Percentiles rank a stretch among this genome's conserved stretches.
Evolutionary conservation across 2,888 invertebrate genomes (phyloP).

Genomic region (Yponomeuta sedellus): DNA sequence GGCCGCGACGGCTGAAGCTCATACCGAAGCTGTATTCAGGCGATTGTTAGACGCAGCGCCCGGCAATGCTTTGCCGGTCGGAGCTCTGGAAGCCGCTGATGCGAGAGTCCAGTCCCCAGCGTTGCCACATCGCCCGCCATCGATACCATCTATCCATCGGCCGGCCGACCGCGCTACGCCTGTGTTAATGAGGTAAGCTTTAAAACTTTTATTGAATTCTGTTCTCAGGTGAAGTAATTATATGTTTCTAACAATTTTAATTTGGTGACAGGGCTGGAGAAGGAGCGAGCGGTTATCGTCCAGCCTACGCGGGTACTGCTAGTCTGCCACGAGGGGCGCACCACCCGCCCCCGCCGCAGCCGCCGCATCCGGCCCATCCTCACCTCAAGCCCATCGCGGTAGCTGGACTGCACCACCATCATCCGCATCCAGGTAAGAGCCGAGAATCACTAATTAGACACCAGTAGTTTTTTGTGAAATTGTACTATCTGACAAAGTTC

Average conservation of each 20-base stretch:
- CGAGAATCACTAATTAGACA: neutral
- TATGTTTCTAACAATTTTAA: neutral
- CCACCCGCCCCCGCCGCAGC: constrained; percentile 39
- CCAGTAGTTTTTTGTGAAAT: neutral
- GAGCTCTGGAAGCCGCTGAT: constrained; percentile 59
- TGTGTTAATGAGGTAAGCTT: constrained; percentile 48
- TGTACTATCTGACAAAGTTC: too few relatives aligned
- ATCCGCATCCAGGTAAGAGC: constrained; percentile 24
- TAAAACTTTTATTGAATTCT: neutral
- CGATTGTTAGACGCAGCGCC: constrained; percentile 25
- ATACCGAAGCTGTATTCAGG: constrained; percentile 3
- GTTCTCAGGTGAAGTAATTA: neutral
- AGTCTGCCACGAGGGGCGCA: constrained; percentile 70
- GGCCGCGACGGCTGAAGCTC: constrained; percentile 17
- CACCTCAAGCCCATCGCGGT: constrained; percentile 17
- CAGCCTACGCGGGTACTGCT: constrained; percentile 49
- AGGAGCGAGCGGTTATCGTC: constrained; percentile 15
- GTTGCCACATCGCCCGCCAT: constrained; percentile 59
- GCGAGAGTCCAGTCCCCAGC: constrained; percentile 66
- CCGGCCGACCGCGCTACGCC: constrained; percentile 56
- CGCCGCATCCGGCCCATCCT: constrained; percentile 19
- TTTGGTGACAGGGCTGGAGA: constrained; percentile 12
- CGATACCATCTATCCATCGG: constrained; percentile 36
- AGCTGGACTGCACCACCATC: constrained; percentile 31
- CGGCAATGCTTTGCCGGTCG: constrained; percentile 43